Conservation (phyloP, 2,888 invertebrate genomes). For the Cylindroiulus punctatus region DNA sequence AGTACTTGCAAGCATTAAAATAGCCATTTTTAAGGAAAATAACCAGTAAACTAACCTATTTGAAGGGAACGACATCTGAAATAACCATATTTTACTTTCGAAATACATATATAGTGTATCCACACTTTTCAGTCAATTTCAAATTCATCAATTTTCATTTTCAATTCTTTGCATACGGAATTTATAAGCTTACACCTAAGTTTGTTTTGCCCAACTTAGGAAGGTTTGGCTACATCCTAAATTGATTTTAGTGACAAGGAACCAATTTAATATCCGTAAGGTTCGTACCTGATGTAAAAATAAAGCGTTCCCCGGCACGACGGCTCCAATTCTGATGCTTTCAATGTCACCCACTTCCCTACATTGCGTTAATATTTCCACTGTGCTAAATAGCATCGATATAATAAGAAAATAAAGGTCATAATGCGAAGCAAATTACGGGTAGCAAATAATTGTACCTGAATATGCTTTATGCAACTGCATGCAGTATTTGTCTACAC, state of each 20-base stretch:
- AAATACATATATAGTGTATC: too few species aligned
- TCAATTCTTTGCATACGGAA: too few species aligned
- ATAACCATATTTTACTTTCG: too few species aligned
- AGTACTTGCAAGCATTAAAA: too few species aligned
- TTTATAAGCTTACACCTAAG: too few species aligned
- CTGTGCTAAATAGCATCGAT: slow-evolving; percentile 17
- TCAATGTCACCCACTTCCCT: slow-evolving; percentile 43
- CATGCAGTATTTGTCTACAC: background rate
- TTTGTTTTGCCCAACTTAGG: background rate
- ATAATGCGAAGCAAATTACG: background rate
- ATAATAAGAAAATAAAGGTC: slow-evolving; percentile 17
- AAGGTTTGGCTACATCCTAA: background rate
- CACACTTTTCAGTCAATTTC: too few species aligned
- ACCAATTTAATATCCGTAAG: background rate
- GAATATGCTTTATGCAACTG: background rate
- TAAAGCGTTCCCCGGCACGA: slow-evolving; percentile 13
- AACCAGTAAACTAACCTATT: too few species aligned
- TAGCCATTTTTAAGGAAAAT: too few species aligned
- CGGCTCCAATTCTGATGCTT: slow-evolving; percentile 24
- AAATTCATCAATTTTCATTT: too few species aligned
- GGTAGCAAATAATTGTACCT: background rate
- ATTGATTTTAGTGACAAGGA: background rate
- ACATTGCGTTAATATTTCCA: slow-evolving; percentile 31
- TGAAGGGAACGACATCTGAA: too few species aligned
- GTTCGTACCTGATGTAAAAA: background rate